These are phyloP conservation scores for Apocrypta bakeri DNA, from an alignment of 1,140 invertebrate genomes.

Conservation along the genomic window DNA sequence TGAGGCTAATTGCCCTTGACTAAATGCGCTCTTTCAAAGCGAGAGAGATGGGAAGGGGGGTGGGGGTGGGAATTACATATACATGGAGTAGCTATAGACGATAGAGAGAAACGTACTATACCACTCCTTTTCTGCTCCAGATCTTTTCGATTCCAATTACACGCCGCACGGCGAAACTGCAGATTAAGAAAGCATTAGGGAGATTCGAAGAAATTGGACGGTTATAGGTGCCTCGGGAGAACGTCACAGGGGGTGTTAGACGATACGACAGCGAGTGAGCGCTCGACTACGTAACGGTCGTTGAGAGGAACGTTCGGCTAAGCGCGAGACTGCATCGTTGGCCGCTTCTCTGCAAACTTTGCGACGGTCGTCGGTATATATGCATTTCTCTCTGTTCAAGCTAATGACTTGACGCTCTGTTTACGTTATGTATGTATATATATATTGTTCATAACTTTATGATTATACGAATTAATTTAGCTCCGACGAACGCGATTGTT, in stretches of 20 bases:
- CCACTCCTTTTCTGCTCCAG: background rate
- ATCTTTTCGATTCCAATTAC: conserved; percentile 22
- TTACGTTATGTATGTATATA: background rate
- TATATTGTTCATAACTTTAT: background rate
- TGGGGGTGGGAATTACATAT: background rate
- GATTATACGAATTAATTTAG: background rate
- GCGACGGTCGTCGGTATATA: conserved; percentile 1
- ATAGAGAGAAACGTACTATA: background rate
- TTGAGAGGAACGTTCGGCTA: background rate
- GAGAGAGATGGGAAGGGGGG: no score
- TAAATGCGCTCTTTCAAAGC: conserved; percentile 60
- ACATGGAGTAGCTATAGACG: no score
- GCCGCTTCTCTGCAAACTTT: conserved; percentile 11
- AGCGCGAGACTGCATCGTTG: conserved; percentile 9
- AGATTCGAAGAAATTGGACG: conserved; percentile 36
- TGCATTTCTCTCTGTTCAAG: background rate
- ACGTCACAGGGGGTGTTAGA: background rate
- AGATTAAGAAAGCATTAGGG: conserved; percentile 37
- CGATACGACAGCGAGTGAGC: background rate
- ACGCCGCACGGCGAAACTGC: background rate
- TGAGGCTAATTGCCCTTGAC: conserved; percentile 65
- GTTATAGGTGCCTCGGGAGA: background rate
- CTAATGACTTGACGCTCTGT: background rate
- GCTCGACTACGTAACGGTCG: background rate
- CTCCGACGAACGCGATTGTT: background rate